A percentile compares a stretch with the other conserved stretches of the same genome.
Conservation (phyloP, 1,140 invertebrate genomes). For the Pachypeltis micranthus region DNA sequence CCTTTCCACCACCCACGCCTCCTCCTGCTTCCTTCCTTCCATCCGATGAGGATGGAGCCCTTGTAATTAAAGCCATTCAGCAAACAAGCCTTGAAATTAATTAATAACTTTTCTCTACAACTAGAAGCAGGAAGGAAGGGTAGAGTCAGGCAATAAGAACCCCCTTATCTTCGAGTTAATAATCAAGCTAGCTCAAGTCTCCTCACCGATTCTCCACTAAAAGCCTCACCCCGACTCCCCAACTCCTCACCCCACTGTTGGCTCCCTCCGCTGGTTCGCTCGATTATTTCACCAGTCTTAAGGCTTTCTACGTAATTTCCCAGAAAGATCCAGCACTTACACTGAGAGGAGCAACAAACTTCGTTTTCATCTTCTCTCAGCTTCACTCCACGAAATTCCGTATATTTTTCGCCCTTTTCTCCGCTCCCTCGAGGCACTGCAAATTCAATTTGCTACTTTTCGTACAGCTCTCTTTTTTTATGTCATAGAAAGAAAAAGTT, state of each 20-base stretch:
- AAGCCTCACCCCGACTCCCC: background rate
- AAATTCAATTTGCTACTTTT: too few species aligned
- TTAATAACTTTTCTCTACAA: slow-evolving; percentile 10
- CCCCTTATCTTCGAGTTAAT: slow-evolving; percentile 7
- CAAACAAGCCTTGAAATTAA: slow-evolving; percentile 8
- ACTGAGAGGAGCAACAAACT: background rate
- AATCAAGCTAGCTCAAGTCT: slow-evolving; percentile 8
- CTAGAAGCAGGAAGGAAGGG: background rate
- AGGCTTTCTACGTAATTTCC: background rate
- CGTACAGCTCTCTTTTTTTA: too few species aligned
- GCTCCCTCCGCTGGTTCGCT: background rate
- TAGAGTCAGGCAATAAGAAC: background rate
- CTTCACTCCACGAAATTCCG: too few species aligned
- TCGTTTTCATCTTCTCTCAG: too few species aligned
- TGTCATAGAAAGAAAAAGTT: too few species aligned
- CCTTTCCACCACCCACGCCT: background rate
- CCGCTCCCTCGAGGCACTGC: too few species aligned
- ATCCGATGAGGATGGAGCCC: background rate
- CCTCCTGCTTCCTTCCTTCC: background rate
- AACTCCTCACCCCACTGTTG: background rate
- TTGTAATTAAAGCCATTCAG: slow-evolving; percentile 8
- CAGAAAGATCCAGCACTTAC: slow-evolving; percentile 1
- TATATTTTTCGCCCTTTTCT: too few species aligned
- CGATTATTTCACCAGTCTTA: background rate
- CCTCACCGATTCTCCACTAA: background rate